These are phyloP conservation scores for Pteropus alecto DNA, from an alignment of 2,113 vertebrate species.

Conservation along the genomic window DNA sequence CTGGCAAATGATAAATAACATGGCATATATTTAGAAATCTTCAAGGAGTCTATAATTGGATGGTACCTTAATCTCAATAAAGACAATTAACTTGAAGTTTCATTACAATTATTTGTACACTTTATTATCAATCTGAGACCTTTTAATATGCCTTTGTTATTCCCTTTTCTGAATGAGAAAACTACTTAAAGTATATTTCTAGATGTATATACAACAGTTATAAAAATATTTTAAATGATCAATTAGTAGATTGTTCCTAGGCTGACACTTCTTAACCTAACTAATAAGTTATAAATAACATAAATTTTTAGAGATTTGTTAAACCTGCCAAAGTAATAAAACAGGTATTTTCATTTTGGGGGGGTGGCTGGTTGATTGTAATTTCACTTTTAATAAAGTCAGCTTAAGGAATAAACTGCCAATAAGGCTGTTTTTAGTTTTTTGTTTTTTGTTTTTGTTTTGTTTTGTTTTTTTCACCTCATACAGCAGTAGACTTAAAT, in stretches of 20 bases:
- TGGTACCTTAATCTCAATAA: conserved; percentile 55
- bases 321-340: background rate
- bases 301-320: background rate
- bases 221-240: background rate
- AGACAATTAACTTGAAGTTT: conserved; percentile 65
- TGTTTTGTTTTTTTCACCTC: background rate
- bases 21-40: conserved; percentile 64
- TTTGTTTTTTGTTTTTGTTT: too few relatives aligned
- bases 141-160: background rate
- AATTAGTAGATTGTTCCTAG: background rate
- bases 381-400: background rate
- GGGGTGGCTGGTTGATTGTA: background rate
- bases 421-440: background rate
- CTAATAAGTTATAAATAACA: background rate
- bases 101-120: conserved; percentile 5
- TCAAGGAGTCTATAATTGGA: conserved; percentile 45
- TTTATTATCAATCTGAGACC: background rate
- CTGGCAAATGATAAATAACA: conserved; percentile 23
- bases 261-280: background rate
- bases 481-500: background rate
- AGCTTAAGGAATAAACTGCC: background rate
- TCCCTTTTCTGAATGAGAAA: conserved; percentile 9
- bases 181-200: background rate
- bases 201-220: background rate
- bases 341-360: background rate